Percentiles rank a stretch among this genome's conserved stretches.
These are phyloP conservation scores for Megaceryle maxima DNA, from an alignment of 2,113 vertebrate genomes.

Conservation along the genomic window DNA sequence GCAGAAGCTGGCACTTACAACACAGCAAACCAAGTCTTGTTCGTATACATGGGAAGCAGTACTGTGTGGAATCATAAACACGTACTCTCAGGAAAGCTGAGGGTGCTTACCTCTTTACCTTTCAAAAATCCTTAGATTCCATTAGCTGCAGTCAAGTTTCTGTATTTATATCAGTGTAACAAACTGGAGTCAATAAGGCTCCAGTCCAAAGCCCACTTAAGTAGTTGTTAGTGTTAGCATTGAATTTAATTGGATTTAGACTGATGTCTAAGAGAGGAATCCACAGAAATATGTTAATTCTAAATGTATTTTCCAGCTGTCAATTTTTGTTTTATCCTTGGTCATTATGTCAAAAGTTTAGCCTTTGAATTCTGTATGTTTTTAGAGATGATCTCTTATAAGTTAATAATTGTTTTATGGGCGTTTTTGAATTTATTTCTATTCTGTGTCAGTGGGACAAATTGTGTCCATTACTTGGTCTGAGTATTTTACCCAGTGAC, in stretches of 20 bases:
- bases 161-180: background rate
- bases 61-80: background rate
- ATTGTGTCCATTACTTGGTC: background rate
- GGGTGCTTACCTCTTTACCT: background rate
- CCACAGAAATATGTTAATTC: background rate
- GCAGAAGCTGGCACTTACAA: background rate
- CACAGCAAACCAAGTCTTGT: background rate
- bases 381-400: background rate
- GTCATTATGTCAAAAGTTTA: background rate
- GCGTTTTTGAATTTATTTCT: background rate
- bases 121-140: background rate
- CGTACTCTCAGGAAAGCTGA: background rate
- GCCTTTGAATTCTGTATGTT: background rate
- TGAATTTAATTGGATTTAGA: slow-evolving; percentile 20
- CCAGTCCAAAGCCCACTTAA: background rate
- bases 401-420: background rate
- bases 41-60: background rate
- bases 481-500: background rate
- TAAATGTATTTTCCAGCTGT: background rate
- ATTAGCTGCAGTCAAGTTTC: background rate
- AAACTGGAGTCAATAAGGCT: background rate
- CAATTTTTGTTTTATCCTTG: background rate
- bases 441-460: background rate
- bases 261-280: background rate
- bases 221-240: background rate